phyloP scores from a whole-genome alignment of 2,888 invertebrate genomes.

The Sthenelais limicola region DNA sequence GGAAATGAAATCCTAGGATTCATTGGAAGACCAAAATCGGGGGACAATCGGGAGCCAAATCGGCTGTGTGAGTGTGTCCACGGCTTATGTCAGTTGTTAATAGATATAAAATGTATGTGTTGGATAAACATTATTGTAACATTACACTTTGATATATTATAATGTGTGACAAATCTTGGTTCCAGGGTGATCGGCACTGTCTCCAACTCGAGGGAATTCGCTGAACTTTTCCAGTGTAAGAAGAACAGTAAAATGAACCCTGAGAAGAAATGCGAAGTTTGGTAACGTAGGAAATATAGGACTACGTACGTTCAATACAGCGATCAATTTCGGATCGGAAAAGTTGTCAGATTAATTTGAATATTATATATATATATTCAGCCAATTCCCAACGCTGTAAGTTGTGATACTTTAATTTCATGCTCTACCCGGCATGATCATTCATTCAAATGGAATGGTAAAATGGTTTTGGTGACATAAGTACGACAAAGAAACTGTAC shows the following conservation, averaged over 20 bases:
- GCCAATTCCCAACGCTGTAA: no score
- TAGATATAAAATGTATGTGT: no score
- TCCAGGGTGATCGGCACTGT: slow-evolving; percentile 86
- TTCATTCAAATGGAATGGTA: no score
- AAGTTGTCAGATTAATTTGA: background rate
- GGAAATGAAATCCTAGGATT: background rate
- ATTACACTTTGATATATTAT: background rate
- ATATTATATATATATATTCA: no score
- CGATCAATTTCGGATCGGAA: background rate
- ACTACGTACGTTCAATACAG: slow-evolving; percentile 15
- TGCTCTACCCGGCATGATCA: no score
- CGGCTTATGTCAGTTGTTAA: no score
- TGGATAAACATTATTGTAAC: background rate
- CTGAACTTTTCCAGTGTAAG: slow-evolving; percentile 70
- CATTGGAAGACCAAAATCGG: background rate
- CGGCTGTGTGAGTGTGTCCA: no score
- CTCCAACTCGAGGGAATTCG: slow-evolving; percentile 90
- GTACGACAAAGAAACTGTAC: no score
- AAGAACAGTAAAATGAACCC: slow-evolving; percentile 84
- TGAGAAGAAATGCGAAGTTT: slow-evolving; percentile 79
- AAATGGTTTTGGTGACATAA: no score
- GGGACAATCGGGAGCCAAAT: background rate
- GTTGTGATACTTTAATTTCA: no score
- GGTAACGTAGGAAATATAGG: slow-evolving; percentile 54
- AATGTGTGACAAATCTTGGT: background rate